phyloP scores from a whole-genome alignment of 2,113 vertebrate species.

The Vulpes ferrilata region DNA sequence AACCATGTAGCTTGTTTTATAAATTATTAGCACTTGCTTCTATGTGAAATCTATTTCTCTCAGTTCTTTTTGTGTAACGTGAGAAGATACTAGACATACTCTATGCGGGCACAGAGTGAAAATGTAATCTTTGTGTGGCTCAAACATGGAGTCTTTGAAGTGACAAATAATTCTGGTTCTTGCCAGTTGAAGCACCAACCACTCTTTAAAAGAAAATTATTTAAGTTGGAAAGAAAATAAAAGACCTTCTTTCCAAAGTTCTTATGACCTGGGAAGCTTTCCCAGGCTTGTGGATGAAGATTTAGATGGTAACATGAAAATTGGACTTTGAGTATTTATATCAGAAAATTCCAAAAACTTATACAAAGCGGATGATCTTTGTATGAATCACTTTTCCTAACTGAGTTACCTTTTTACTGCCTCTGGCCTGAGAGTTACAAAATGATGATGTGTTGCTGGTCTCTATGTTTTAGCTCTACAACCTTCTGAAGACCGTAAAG shows the following conservation, averaged over 20 bases:
- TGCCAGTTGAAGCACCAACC: not conserved
- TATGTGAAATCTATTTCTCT: not conserved
- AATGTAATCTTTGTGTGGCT: not conserved
- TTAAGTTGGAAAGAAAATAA: not conserved
- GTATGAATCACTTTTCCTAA: not conserved
- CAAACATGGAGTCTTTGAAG: not conserved
- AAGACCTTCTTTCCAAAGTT: not conserved
- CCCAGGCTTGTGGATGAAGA: not conserved
- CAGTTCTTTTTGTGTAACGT: not conserved
- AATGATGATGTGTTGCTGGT: not conserved
- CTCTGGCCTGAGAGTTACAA: not conserved
- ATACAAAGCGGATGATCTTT: not conserved
- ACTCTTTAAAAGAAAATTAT: not conserved
- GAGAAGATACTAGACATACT: rapidly evolving
- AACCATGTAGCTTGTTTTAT: not conserved
- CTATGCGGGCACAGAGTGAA: not conserved
- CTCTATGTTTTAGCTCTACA: not conserved
- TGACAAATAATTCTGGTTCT: not conserved
- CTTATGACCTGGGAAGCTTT: not conserved
- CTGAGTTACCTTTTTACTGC: not conserved
- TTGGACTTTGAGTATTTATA: not conserved
- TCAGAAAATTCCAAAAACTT: not conserved
- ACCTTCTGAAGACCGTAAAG: not conserved
- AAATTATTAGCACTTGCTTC: not conserved
- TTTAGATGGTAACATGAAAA: not conserved